A percentile compares a stretch with the other conserved stretches of the same genome.
These are phyloP conservation scores for Canis aureus DNA, from an alignment of 2,113 vertebrate genomes.

Conservation along the genomic window DNA sequence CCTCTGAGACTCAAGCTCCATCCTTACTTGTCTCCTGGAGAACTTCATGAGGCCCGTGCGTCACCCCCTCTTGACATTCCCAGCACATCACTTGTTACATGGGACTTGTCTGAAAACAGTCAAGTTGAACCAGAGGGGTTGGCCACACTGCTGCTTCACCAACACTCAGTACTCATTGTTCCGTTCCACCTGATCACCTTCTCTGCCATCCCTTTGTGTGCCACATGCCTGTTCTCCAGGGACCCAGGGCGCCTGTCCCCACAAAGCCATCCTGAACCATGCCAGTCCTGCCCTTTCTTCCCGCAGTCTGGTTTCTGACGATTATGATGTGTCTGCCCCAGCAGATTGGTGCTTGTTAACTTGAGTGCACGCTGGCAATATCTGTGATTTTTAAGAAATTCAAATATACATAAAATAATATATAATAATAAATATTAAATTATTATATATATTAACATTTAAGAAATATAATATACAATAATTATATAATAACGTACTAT, in stretches of 20 bases:
- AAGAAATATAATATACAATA: no score
- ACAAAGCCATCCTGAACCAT: fast-evolving
- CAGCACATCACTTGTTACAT: fast-evolving
- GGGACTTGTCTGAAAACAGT: fast-evolving
- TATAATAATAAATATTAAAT: no score
- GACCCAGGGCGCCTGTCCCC: no score
- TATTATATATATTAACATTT: no score
- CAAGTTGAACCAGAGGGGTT: fast-evolving
- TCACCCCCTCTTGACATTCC: fast-evolving
- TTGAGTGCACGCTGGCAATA: fast-evolving
- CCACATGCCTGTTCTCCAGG: not conserved
- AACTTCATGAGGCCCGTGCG: fast-evolving
- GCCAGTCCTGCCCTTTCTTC: not conserved
- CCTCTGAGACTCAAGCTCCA: fast-evolving
- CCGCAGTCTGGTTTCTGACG: fast-evolving
- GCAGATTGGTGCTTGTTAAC: fast-evolving
- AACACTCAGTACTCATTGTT: fast-evolving
- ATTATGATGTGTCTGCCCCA: fast-evolving
- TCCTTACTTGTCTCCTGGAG: fast-evolving
- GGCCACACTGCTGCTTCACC: not conserved
- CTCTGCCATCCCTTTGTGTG: not conserved
- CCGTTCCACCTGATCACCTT: not conserved
- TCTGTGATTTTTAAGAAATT: fast-evolving
- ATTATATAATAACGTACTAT: no score
- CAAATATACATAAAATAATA: no score